Conservation (phyloP, 2,113 vertebrate species). For the Cochlearius cochlearius region DNA sequence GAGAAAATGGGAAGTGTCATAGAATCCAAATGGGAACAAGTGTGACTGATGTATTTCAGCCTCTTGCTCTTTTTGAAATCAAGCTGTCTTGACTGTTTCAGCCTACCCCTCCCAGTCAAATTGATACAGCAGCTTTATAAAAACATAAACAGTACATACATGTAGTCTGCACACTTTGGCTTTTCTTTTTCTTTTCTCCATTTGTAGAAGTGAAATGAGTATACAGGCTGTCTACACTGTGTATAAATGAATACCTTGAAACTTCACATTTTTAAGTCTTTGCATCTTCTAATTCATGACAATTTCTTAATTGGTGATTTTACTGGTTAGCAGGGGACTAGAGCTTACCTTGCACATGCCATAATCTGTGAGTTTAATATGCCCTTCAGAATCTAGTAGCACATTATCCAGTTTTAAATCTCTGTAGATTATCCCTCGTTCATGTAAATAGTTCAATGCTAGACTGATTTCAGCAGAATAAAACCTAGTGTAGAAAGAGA, state of each 20-base stretch:
- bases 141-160: not conserved
- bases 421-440: constrained; percentile 98
- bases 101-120: not conserved
- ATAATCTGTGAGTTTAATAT: constrained; percentile 99
- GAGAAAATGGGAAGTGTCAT: not conserved
- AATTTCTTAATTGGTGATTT: not conserved
- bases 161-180: not conserved
- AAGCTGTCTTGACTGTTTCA: not conserved
- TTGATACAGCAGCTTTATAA: not conserved
- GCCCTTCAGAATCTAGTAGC: constrained; percentile 95
- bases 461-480: constrained; percentile 99
- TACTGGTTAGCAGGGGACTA: not conserved
- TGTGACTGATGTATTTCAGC: not conserved
- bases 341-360: constrained; percentile 97
- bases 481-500: constrained; percentile 81
- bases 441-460: constrained; percentile 98
- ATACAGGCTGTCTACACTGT: not conserved
- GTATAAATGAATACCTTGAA: not conserved
- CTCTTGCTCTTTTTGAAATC: not conserved
- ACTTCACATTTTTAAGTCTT: not conserved
- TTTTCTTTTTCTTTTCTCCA: not conserved
- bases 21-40: not conserved
- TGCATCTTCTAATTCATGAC: not conserved
- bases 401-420: constrained; percentile 99
- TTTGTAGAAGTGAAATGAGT: not conserved